Base-by-base conservation (phyloP, 2,797 vertebrate genomes). In the Cetoscarus ocellatus region DNA sequence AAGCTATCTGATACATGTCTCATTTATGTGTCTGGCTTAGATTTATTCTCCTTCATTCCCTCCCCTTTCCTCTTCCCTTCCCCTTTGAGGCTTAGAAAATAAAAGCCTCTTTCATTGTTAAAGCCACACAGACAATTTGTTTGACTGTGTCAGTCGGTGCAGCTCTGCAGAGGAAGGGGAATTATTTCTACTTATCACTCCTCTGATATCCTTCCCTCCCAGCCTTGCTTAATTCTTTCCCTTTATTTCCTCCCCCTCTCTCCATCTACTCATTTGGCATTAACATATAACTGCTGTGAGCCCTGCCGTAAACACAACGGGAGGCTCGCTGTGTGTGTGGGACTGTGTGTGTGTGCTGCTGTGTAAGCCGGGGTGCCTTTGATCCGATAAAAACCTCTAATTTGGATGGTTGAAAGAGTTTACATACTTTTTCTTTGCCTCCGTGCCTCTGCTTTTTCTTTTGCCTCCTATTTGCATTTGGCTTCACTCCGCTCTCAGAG, bases 351-450 rank as follows among this genome's bases (percentile, higher is more conserved):
- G 51, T 6, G 62, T 19, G 43, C 11, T 3, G 10, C 56, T 57
- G 70, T 70, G 65, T 75, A 73, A 80, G 61, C 61, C n/a, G 1
- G 38, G 54, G 39, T 70, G 71, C 71, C 85, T 90, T 88, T 87
- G 88, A 93, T 92, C 86, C 79, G 85, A 93, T 92, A 93, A 92
- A 92, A 85, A 80, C 77, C 77, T 88, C 83, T 92, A 86, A 93
- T 92, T 91, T 90, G 70, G 48, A 57, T 77, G 79, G 87, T 79
- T 88, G 85, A 91, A 90, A 85, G 85, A 88, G 79, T 93, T 89
- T 86, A 77, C 79, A 78, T 80, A 78, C 85, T 87, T 84, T 70
- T 69, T 18, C 39, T 77, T 67, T 62, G 38, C 55, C 60, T 81
- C 47, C 44, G 15, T 77, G 68, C 14, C 50, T 61, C 67, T 43